Evolutionary conservation across 1,140 invertebrate genomes (phyloP).

Genomic region (Oppia nitens): DNA sequence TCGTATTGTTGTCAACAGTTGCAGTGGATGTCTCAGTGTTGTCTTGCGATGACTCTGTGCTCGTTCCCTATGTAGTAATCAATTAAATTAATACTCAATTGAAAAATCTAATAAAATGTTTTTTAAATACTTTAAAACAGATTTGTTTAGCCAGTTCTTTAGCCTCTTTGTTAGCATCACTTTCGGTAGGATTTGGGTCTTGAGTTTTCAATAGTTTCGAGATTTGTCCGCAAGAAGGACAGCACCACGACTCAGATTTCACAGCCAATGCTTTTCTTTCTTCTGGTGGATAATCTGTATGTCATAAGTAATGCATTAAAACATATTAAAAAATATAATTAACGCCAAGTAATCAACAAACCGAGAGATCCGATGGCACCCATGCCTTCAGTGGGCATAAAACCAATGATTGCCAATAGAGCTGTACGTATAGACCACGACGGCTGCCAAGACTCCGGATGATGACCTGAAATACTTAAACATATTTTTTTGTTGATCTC

Average conservation of each 20-base stretch:
- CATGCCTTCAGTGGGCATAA: constrained; percentile 74
- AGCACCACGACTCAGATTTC: constrained; percentile 43
- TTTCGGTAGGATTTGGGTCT: not conserved
- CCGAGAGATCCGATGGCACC: constrained; percentile 69
- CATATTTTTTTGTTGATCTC: constrained; percentile 90
- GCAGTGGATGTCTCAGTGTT: not conserved
- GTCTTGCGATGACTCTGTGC: not conserved
- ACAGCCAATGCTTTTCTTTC: constrained; percentile 64
- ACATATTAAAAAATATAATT: not conserved
- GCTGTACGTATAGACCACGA: constrained; percentile 89
- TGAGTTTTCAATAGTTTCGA: constrained; percentile 11
- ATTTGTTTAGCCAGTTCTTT: constrained; percentile 16
- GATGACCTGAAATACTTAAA: constrained; percentile 87
- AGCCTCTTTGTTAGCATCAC: constrained; percentile 13
- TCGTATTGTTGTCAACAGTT: not conserved
- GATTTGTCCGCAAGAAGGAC: constrained; percentile 36
- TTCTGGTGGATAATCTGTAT: constrained; percentile 53
- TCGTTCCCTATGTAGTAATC: not conserved
- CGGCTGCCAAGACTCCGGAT: constrained; percentile 92
- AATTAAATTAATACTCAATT: not conserved
- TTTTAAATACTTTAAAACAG: constrained; percentile 8
- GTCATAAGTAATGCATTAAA: no score
- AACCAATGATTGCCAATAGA: constrained; percentile 73
- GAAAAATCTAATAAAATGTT: not conserved
- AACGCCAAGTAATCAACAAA: not conserved